Percentiles rank a stretch among this genome's conserved stretches.
Evolutionary conservation across 2,113 vertebrate species (phyloP).

Genomic region (Amazona vittata): DNA sequence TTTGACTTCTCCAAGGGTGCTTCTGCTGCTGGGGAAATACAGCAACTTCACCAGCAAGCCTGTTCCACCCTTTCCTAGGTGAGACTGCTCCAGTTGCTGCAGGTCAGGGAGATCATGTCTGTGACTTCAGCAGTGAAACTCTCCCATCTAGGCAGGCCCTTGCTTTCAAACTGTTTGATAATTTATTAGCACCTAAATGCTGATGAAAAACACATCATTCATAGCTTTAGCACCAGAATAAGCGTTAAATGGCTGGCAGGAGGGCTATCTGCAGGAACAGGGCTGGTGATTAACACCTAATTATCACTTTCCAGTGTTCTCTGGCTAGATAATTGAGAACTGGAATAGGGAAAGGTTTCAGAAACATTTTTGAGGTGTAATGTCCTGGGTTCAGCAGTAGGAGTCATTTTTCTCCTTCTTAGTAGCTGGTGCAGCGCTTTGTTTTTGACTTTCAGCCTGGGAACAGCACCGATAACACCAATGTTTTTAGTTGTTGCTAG

Average conservation of each 20-base stretch:
- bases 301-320: conserved; percentile 45
- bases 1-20: background rate
- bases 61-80: background rate
- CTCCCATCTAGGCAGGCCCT: background rate
- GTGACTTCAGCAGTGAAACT: background rate
- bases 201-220: conserved; percentile 22
- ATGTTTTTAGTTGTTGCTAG: no score
- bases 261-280: conserved; percentile 8
- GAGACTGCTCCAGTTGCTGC: background rate
- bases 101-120: background rate
- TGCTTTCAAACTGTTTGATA: background rate
- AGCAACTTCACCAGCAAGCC: background rate
- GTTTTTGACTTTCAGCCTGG: no score
- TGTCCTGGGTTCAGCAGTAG: no score
- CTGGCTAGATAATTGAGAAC: conserved; percentile 8
- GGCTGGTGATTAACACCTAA: conserved; percentile 26
- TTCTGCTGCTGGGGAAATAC: background rate
- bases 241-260: conserved; percentile 12
- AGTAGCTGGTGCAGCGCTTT: no score
- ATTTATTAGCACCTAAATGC: conserved; percentile 29
- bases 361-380: background rate
- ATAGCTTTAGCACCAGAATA: conserved; percentile 4
- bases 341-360: background rate
- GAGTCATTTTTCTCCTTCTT: no score
- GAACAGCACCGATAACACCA: no score